phyloP scores from a whole-genome alignment of 2,113 vertebrate genomes.

The Semicossyphus pulcher region DNA sequence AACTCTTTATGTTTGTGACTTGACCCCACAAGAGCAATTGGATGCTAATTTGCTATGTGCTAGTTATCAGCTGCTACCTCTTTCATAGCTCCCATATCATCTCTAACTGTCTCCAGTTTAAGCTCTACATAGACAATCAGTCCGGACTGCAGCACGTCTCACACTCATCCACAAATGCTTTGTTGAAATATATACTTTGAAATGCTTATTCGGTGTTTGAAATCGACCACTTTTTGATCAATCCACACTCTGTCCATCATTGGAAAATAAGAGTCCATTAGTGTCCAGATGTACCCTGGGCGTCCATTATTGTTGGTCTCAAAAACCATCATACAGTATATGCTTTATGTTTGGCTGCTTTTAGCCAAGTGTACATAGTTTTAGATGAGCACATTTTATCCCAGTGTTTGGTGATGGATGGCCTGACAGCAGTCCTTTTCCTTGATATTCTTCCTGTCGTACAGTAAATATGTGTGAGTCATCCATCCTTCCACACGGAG shows the following conservation, averaged over 20 bases:
- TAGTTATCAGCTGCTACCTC: constrained; percentile 70
- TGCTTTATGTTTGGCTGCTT: constrained; percentile 26
- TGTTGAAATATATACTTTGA: constrained; percentile 64
- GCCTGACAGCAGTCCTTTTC: constrained; percentile 53
- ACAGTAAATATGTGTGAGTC: constrained; percentile 61
- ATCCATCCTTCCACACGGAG: constrained; percentile 64
- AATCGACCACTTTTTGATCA: constrained; percentile 19
- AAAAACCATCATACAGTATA: constrained; percentile 38
- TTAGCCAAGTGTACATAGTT: constrained; percentile 36
- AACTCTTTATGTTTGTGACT: constrained; percentile 72
- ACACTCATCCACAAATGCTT: constrained; percentile 50
- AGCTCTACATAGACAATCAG: constrained; percentile 33
- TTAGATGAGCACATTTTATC: constrained; percentile 53
- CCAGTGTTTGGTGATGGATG: constrained; percentile 66
- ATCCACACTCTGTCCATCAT: constrained; percentile 38
- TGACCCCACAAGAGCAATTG: constrained; percentile 82
- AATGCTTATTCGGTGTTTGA: constrained; percentile 44
- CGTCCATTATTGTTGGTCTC: constrained; percentile 48
- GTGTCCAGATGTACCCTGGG: constrained; percentile 59
- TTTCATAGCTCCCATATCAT: constrained; percentile 42
- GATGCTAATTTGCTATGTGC: constrained; percentile 79
- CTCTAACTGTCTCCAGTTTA: constrained; percentile 36
- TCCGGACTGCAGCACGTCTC: constrained; percentile 19
- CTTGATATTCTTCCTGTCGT: constrained; percentile 41
- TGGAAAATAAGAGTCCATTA: constrained; percentile 47